phyloP scores from a whole-genome alignment of 2,888 invertebrate species.

The Branchinecta sandiegonensis region DNA sequence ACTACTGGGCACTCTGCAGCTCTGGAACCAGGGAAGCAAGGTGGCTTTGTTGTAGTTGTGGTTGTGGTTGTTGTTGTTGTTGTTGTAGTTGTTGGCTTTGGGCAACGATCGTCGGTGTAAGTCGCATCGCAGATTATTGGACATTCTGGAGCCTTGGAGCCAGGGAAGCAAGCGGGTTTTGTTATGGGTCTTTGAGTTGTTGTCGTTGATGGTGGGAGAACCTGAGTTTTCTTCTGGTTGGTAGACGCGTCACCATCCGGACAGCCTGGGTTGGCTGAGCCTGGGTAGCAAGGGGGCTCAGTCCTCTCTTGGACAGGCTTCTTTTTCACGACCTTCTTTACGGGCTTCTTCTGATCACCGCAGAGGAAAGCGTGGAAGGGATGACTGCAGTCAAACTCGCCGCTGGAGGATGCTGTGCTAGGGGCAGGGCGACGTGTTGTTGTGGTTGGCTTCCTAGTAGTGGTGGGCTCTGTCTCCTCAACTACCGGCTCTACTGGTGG shows the following conservation, averaged over 20 bases:
- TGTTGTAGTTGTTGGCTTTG: conserved; percentile 2
- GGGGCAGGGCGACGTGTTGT: background rate
- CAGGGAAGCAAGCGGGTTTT: background rate
- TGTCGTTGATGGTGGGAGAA: background rate
- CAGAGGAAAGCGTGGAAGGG: conserved; percentile 9
- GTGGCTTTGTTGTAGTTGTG: background rate
- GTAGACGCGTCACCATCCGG: too few species aligned
- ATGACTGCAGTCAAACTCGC: conserved; percentile 11
- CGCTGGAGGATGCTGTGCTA: background rate
- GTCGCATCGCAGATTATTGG: background rate
- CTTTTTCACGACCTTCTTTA: background rate
- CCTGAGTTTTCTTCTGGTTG: too few species aligned
- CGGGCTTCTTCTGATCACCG: background rate
- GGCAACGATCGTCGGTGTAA: background rate
- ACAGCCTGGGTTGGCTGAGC: too few species aligned
- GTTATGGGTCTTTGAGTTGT: background rate
- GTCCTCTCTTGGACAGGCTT: background rate
- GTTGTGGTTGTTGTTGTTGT: background rate
- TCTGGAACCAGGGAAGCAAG: background rate
- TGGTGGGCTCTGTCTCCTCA: background rate
- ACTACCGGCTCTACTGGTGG: background rate
- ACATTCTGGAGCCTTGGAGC: background rate
- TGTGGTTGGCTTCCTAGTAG: background rate
- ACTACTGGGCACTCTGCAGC: background rate
- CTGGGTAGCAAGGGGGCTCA: too few species aligned